Evolutionary conservation across 1,140 invertebrate species (phyloP).

Genomic region (Tribolium castaneum): DNA sequence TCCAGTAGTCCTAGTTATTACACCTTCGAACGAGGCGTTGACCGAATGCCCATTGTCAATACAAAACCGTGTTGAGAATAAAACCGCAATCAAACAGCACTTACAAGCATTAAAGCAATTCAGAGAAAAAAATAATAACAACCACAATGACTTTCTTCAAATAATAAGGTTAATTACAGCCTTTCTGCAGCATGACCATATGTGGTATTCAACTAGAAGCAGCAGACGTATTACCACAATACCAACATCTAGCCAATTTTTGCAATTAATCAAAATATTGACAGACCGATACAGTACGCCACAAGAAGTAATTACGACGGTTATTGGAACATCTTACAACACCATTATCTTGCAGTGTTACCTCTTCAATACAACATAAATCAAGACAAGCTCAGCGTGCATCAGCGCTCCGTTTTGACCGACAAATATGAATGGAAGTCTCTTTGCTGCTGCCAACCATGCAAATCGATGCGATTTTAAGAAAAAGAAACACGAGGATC

Average conservation of each 20-base stretch:
- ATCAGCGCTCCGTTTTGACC: not conserved
- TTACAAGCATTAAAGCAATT: not conserved
- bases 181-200: slow-evolving; percentile 13
- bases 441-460: slow-evolving; percentile 6
- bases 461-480: slow-evolving; percentile 16
- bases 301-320: slow-evolving; percentile 10
- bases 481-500: not conserved
- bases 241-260: not conserved
- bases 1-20: slow-evolving; percentile 10
- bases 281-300: slow-evolving; percentile 1
- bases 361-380: slow-evolving; percentile 12
- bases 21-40: not conserved
- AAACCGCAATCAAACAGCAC: slow-evolving; percentile 1
- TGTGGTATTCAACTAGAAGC: slow-evolving; percentile 13
- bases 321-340: slow-evolving; percentile 22
- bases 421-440: slow-evolving; percentile 32
- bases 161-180: slow-evolving; percentile 31
- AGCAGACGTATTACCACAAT: slow-evolving; percentile 8
- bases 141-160: slow-evolving; percentile 32
- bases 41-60: slow-evolving; percentile 11
- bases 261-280: slow-evolving; percentile 28
- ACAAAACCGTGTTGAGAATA: not conserved
- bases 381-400: slow-evolving; percentile 9
- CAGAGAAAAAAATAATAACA: not conserved
- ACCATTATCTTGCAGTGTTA: not conserved